Percentiles rank a stretch among this genome's conserved stretches.
These are phyloP conservation scores for Ammodramus savannarum DNA, from an alignment of 2,113 vertebrate species.

Conservation along the genomic window DNA sequence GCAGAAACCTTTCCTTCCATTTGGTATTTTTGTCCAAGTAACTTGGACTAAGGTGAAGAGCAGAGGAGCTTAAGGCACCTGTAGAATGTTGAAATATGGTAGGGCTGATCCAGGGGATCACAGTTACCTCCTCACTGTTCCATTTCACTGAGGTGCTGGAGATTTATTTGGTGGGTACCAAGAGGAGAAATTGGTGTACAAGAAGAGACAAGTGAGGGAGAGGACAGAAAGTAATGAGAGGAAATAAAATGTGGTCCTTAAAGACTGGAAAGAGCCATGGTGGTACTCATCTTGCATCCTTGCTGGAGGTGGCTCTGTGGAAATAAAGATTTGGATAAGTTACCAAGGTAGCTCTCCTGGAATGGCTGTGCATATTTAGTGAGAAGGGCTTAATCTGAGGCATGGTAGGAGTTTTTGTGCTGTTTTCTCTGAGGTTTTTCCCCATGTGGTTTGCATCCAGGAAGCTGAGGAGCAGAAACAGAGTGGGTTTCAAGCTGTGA, in stretches of 20 bases:
- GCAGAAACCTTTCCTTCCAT: background rate
- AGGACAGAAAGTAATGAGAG: background rate
- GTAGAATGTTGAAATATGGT: background rate
- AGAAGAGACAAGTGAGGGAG: background rate
- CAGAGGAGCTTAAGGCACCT: background rate
- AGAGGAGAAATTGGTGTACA: background rate
- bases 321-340: background rate
- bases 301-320: background rate
- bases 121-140: background rate
- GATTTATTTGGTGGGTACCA: background rate
- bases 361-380: background rate
- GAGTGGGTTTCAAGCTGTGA: slow-evolving; percentile 20
- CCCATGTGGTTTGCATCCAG: background rate
- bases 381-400: background rate
- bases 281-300: background rate
- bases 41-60: background rate
- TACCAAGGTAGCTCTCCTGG: background rate
- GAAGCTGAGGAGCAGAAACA: background rate
- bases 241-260: background rate
- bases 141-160: background rate
- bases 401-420: background rate
- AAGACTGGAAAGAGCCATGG: background rate
- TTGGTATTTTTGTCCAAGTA: background rate
- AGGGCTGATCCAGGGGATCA: background rate
- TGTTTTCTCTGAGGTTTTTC: background rate